Percentiles rank a stretch among this genome's conserved stretches.
Evolutionary conservation across 2,113 vertebrate genomes (phyloP).

Genomic region (Platycercus adscitus): DNA sequence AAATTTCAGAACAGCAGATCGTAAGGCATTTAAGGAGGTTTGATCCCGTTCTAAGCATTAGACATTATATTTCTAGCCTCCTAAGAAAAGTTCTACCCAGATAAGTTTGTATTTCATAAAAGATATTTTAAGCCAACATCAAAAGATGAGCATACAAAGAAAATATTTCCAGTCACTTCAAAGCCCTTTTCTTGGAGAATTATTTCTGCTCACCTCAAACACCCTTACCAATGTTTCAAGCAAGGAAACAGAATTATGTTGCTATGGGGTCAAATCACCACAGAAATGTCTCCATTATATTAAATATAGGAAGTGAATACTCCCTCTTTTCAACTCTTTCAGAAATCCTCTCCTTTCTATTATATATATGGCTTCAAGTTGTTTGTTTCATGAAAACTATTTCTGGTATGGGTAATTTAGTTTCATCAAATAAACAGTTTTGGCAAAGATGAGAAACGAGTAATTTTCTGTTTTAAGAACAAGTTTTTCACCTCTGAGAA

Average conservation of each 20-base stretch:
- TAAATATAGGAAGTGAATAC: not conserved
- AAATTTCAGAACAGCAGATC: slow-evolving; percentile 1
- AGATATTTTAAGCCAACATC: not conserved
- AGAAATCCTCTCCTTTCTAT: not conserved
- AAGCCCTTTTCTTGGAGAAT: not conserved
- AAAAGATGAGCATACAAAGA: not conserved
- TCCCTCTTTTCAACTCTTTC: not conserved
- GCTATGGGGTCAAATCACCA: not conserved
- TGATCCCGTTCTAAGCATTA: not conserved
- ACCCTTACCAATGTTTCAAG: not conserved
- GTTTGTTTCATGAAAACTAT: not conserved
- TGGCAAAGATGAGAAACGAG: not conserved
- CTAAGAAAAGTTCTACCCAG: not conserved
- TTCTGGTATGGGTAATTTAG: not conserved
- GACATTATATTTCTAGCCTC: not conserved
- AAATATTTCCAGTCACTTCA: not conserved
- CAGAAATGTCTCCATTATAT: not conserved
- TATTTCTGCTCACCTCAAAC: not conserved
- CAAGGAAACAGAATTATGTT: not conserved
- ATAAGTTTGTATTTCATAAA: not conserved
- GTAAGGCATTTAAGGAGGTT: not conserved
- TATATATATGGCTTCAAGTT: not conserved
- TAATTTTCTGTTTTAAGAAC: not conserved
- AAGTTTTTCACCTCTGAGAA: not conserved
- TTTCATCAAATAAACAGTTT: not conserved